Evolutionary conservation across 1,140 invertebrate genomes (phyloP), one percentile per base, ranked within the genome.

Genomic region (Drosophila punjabiensis): DNA sequence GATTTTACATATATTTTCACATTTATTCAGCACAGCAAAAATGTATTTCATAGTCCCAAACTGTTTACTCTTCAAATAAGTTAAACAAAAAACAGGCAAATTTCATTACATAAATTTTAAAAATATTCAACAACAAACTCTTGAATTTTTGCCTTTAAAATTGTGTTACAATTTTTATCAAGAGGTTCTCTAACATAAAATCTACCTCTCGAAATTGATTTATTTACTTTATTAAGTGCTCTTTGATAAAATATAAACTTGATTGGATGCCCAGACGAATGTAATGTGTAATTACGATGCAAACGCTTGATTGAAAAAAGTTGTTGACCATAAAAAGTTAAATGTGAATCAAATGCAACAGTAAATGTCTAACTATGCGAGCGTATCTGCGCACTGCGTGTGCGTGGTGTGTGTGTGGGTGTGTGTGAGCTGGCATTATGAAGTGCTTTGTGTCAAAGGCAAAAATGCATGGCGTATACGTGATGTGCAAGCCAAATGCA

Each of bases 401-500:
- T 52, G 45, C 14, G 7, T 2, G 4, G 1, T 39, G 13, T 24
- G 32, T 62, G 69, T 61, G 13, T 24, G 32, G 55, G 69, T 61
- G 37, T 60, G 65, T n/a, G 30, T 20, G 43, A 53, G 48, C 59
- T 60, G 45, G 58, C 78, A 76, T 89, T 84, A 89, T 89, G 84
- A 89, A 88, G 85, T 81, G 78, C 85, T 89, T 84, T 89, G 77
- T 84, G 82, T 81, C 82, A 85, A 81, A 85, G 78, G 68, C 33
- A 81, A 78, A 85, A 85, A 85, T 89, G 78, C 84, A 88, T 89
- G 65, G 85, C 59, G 60, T 28, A 64, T 83, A 88, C 85, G 85
- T 88, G 85, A 79, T 48, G 67, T 68, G 78, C 60, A 78, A 75
- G 41, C 69, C 53, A 89, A 73, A 84, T 88, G 84, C 81, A 89